A percentile compares a stretch with the other conserved stretches of the same genome.
These are phyloP conservation scores for Cactoblastis cactorum DNA, from an alignment of 2,888 invertebrate genomes.

Conservation along the genomic window DNA sequence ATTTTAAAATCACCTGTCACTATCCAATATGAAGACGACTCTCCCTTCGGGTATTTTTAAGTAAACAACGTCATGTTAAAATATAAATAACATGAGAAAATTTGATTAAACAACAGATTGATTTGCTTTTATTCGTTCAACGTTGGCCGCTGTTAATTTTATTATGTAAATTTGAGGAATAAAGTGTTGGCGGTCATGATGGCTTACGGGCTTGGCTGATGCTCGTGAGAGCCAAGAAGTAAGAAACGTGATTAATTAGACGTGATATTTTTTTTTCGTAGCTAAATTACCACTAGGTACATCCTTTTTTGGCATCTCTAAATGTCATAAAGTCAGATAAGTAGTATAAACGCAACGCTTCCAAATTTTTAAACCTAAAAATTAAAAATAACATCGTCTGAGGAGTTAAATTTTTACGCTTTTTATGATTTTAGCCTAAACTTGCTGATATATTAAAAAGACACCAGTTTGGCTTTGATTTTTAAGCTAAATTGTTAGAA, in stretches of 20 bases:
- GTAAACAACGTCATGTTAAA: constrained; percentile 12
- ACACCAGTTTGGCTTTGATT: not conserved
- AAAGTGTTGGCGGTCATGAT: constrained; percentile 75
- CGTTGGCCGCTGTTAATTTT: constrained; percentile 63
- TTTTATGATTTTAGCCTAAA: not conserved
- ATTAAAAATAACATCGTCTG: too few species aligned
- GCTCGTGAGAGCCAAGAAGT: not conserved
- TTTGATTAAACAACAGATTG: constrained; percentile 54
- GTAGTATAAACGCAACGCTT: too few species aligned
- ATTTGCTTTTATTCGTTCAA: constrained; percentile 40
- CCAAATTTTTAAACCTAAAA: too few species aligned
- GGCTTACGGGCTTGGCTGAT: constrained; percentile 47
- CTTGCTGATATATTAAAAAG: not conserved
- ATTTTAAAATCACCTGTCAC: not conserved
- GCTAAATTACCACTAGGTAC: too few species aligned
- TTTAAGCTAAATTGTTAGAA: not conserved
- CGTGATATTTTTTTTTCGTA: too few species aligned
- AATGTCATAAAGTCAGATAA: too few species aligned
- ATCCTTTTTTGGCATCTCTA: too few species aligned
- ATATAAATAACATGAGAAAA: constrained; percentile 38
- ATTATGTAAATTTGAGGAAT: constrained; percentile 76
- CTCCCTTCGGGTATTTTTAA: not conserved
- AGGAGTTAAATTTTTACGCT: too few species aligned
- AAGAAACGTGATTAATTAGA: too few species aligned
- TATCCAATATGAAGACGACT: not conserved